Base-by-base conservation (phyloP, 2,888 invertebrate species). In the Pilophorus perplexus region DNA sequence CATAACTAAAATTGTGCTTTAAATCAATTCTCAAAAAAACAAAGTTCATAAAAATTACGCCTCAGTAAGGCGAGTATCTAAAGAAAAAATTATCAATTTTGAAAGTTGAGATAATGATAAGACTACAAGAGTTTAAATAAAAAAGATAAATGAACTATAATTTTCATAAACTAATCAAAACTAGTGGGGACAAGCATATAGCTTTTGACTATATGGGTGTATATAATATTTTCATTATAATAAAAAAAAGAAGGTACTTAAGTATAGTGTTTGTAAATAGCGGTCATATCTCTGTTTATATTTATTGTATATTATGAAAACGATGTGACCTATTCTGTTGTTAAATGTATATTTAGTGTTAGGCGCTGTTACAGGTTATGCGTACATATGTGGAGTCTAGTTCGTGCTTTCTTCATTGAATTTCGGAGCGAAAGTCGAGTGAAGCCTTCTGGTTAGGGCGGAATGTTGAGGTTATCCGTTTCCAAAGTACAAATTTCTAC, bases 201-300 rank as follows among this genome's bases (percentile, higher is more conserved):
- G 50, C 48, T 44, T 27, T 28, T 14, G 46, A 46, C 50, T 48
- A 48, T 62, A 62, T 48, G 62, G 48, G n/a, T 62, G 62, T 62
- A 62, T 22, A 62, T 62, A 62, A 48, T 62, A 62, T 62, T 62
- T 62, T 62, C 48, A 50, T 25, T 62, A 62, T 59, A 16, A 42
- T 59, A 42, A 42, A 59, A 59, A n/a, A n/a, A n/a, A n/a, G n/a
- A n/a, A n/a, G n/a, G 38, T 40, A 38, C 40, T 59, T 38, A 37
- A 52, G 44, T 18, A 59, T 40, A 59, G 44, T 59, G 33, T 59
- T 59, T 59, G 59, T 59, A 59, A 59, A 59, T 59, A 59, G 59
- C 44, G 59, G 59, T 42, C 27, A 42, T 40, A 42, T 59, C 42
- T 40, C 16, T 52, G 52, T 59, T 57, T 59, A 40, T 59, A 42